Percentiles rank a stretch among this genome's conserved stretches.
These are phyloP conservation scores for Arvicanthis niloticus DNA, from an alignment of 2,113 vertebrate species.

Conservation along the genomic window DNA sequence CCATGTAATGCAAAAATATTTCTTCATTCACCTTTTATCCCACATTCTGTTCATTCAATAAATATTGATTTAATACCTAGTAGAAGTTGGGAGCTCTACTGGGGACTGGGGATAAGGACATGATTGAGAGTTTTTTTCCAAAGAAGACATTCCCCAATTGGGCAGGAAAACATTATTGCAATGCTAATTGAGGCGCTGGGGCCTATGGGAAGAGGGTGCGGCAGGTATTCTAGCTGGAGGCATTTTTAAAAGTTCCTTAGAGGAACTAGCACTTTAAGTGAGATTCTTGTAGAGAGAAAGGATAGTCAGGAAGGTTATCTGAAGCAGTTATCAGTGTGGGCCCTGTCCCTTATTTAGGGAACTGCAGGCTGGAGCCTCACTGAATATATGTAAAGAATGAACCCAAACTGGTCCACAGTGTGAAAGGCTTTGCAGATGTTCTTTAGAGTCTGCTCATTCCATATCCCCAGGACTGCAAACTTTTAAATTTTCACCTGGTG, in stretches of 20 bases:
- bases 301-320: not conserved
- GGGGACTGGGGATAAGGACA: not conserved
- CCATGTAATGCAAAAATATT: not conserved
- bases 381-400: not conserved
- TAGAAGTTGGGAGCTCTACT: not conserved
- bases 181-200: not conserved
- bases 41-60: slow-evolving; percentile 22
- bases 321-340: not conserved
- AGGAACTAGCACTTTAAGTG: not conserved
- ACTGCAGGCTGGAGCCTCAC: not conserved
- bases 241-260: not conserved
- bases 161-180: not conserved
- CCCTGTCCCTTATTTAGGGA: not conserved
- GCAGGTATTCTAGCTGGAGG: not conserved
- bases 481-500: not conserved
- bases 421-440: not conserved
- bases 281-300: not conserved
- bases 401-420: not conserved
- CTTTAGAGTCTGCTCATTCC: not conserved
- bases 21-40: not conserved
- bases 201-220: slow-evolving; percentile 19
- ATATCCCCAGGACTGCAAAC: not conserved
- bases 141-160: not conserved
- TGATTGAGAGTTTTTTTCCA: not conserved
- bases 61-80: not conserved